These are phyloP conservation scores for Acinonyx jubatus DNA, from an alignment of 2,113 vertebrate genomes.

Conservation along the genomic window DNA sequence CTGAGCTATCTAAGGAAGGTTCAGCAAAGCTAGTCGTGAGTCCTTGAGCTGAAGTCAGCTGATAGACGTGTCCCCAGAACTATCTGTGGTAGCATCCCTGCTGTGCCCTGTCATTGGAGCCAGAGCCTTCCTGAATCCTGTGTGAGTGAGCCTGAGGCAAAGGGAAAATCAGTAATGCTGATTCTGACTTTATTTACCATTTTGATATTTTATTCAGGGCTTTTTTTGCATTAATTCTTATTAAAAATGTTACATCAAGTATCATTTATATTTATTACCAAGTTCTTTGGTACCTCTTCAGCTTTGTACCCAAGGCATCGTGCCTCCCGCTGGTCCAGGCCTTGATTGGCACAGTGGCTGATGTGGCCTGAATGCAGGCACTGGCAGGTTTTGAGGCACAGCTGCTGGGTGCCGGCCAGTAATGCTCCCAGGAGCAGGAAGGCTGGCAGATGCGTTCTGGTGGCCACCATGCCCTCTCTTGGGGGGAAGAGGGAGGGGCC, in stretches of 20 bases:
- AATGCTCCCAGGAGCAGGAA: background rate
- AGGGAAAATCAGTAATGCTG: background rate
- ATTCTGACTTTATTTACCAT: background rate
- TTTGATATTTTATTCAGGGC: background rate
- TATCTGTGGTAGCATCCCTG: rapidly evolving
- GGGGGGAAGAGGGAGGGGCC: background rate
- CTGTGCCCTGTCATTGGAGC: background rate
- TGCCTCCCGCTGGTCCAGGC: background rate
- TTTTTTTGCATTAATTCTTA: background rate
- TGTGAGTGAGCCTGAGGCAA: background rate
- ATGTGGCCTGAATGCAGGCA: background rate
- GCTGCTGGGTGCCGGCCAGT: background rate
- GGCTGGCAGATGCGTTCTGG: background rate
- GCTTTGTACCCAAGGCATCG: background rate
- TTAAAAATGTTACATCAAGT: background rate
- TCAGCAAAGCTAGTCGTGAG: background rate
- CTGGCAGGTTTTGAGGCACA: background rate
- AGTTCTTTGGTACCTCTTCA: background rate
- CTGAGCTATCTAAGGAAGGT: background rate
- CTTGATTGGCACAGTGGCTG: background rate
- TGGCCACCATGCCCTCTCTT: background rate
- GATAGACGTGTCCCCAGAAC: background rate
- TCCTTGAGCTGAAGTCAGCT: background rate
- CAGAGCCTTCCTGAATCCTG: background rate
- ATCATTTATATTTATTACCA: background rate